Conservation (phyloP, 2,888 invertebrate species). For the Diarsia rubi region DNA sequence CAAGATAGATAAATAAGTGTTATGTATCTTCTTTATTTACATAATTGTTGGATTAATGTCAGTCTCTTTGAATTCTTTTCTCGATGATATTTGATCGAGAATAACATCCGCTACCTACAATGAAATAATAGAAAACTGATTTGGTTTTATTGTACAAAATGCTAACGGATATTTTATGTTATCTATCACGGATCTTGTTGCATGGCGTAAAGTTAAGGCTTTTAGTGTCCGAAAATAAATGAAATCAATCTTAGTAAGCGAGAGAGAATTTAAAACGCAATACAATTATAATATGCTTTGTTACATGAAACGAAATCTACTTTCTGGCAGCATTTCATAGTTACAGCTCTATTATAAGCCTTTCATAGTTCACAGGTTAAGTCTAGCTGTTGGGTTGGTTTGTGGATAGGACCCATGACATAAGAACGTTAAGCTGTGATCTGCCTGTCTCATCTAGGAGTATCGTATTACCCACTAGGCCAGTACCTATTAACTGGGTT, state of each 20-base stretch:
- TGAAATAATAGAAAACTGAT: constrained; percentile 19
- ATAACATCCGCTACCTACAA: constrained; percentile 12
- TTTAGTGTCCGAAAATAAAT: not conserved
- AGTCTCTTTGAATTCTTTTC: not conserved
- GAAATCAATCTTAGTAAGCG: not conserved
- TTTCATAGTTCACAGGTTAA: not conserved
- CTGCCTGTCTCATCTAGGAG: too few species aligned
- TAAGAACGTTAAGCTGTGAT: too few species aligned
- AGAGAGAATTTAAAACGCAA: not conserved
- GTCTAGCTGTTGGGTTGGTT: too few species aligned
- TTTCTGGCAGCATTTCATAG: not conserved
- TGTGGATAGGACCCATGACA: too few species aligned
- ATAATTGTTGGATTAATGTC: constrained; percentile 4
- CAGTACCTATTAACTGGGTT: too few species aligned
- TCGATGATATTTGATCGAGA: not conserved
- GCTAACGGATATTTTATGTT: not conserved
- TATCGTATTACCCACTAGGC: too few species aligned
- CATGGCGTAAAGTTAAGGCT: not conserved
- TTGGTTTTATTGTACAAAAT: not conserved
- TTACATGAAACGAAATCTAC: not conserved
- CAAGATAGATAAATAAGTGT: not conserved
- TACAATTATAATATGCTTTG: not conserved
- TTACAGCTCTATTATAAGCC: not conserved
- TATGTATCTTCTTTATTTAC: not conserved
- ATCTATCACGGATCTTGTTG: not conserved